Base-by-base conservation (phyloP, 2,113 vertebrate species). In the Speoplatyrhinus poulsoni region DNA sequence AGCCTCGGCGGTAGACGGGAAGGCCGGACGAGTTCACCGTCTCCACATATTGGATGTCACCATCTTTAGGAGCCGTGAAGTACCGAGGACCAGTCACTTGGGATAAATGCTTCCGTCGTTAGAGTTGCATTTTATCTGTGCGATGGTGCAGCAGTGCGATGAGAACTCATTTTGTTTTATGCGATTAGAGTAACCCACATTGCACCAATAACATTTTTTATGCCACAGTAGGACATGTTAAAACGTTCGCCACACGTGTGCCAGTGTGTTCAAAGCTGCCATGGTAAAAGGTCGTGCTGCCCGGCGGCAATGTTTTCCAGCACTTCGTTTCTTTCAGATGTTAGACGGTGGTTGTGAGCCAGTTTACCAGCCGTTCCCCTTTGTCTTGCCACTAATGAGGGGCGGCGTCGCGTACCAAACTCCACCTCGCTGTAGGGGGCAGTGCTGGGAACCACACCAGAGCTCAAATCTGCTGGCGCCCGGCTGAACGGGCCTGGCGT, bases 381-480 rank as follows among this genome's bases (percentile, higher is more conserved):
- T 80, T 80, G 75, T 74, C 60, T 78, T 58, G 0, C 0, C 6
- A 67, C 74, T 92, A 92, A 92, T 91, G 82, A 91, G 75, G 26
- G 9, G 19, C 60, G 6, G 41, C 1, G 46, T 33, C 41, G 12
- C 69, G 59, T 17, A 33, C 65, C 56, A 7, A 62, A 76, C 76
- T 73, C 72, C 79, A 84, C 70, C 50, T 72, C 55, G 33, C 89
- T 71, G 17, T 77, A 89, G 84, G 85, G 81, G 86, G 79, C 85
- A 77, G 83, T 13, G 79, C 53, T 85, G 82, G 70, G 76, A 91
- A 86, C 58, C 46, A 8, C 49, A 76, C 60, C 63, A 49, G 9
- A 67, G 77, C 58, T 65, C 56, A 41, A 87, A 87, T 79, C 72
- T 57, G 60, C 81, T 87, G 91, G 91, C 90, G 90, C 91, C 91